Evolutionary conservation across 2,888 invertebrate genomes (phyloP), one percentile per base, ranked within the genome.

Genomic region (Cantharis flavilabris): DNA sequence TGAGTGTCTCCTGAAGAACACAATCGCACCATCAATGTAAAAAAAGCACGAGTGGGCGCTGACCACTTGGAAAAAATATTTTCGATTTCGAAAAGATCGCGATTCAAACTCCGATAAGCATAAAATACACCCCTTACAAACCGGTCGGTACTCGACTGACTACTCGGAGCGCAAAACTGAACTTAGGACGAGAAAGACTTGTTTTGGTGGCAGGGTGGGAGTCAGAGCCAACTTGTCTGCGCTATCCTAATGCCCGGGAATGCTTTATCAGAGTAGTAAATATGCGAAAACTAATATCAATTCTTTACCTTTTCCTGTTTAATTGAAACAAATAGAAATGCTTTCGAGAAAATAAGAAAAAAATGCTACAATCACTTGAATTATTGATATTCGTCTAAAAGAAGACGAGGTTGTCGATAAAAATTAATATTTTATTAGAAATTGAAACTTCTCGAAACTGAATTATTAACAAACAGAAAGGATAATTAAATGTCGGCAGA

Each of bases 221-320:
- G 82, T 75, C 75, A 81, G 81, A 80, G 82, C 80, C 82, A 80
- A 80, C 81, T 80, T 80, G 82, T 82, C 82, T 82, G 80, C 82
- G 81, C 80, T 72, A 76, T 67, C 73, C 76, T 70, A 76, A 76
- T 71, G 75, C 76, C 75, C 80, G 79, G 77, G 76, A 73, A 80
- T 70, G 79, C 65, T 67, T 26, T 67, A 20, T 23, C 23, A 16
- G n/a, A 64, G 20, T 20, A 67, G 11, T 67, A 67, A 14, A 67
- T 67, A 67, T 16, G 26, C 18, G 49, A 49, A 49, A 49, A 49
- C 49, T 49, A 49, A 49, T 49, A 49, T 49, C 49, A 49, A 65
- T 65, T 65, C 18, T 16, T 16, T 20, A 65, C 20, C 67, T n/a
- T 67, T 67, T 23, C 65, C n/a, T 13, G 16, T 64, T 64, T 14